Evolutionary conservation across 2,888 invertebrate genomes (phyloP).

Genomic region (Caenorhabditis doughertyi): DNA sequence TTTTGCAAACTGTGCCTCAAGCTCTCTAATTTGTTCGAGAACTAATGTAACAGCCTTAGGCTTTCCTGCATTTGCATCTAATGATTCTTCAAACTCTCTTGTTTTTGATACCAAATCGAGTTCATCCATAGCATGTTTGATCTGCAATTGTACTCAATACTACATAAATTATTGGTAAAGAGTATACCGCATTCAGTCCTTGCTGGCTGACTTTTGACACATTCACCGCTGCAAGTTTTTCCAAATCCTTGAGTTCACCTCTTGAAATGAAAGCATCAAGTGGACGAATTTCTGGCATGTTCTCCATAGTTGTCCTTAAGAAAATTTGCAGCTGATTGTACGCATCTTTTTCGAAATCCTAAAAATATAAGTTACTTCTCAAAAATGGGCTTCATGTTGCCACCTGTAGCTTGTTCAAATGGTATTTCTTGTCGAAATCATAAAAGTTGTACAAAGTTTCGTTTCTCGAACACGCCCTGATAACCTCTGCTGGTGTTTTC

Average conservation of each 20-base stretch:
- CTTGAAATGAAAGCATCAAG: constrained; percentile 62
- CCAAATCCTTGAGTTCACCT: constrained; percentile 63
- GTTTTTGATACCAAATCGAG: constrained; percentile 69
- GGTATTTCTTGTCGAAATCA: constrained; percentile 79
- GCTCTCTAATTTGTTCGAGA: constrained; percentile 72
- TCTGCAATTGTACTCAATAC: constrained; percentile 35
- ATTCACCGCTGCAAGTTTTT: constrained; percentile 69
- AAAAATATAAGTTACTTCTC: background rate
- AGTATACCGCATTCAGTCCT: constrained; percentile 65
- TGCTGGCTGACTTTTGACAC: constrained; percentile 67
- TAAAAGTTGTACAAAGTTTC: constrained; percentile 80
- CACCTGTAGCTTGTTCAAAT: constrained; percentile 74
- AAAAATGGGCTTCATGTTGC: no score
- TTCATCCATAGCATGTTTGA: constrained; percentile 69
- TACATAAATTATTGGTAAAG: background rate
- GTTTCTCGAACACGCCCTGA: constrained; percentile 77
- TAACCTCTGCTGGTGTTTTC: constrained; percentile 75
- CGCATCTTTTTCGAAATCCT: constrained; percentile 71
- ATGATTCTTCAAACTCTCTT: constrained; percentile 67
- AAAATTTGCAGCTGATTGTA: constrained; percentile 66
- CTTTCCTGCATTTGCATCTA: constrained; percentile 64
- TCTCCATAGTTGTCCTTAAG: constrained; percentile 60
- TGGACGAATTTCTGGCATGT: constrained; percentile 66
- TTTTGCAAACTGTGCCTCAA: constrained; percentile 69
- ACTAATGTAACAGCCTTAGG: constrained; percentile 72